Base-by-base conservation (phyloP, 2,797 vertebrate species). In the Fundulus diaphanus region DNA sequence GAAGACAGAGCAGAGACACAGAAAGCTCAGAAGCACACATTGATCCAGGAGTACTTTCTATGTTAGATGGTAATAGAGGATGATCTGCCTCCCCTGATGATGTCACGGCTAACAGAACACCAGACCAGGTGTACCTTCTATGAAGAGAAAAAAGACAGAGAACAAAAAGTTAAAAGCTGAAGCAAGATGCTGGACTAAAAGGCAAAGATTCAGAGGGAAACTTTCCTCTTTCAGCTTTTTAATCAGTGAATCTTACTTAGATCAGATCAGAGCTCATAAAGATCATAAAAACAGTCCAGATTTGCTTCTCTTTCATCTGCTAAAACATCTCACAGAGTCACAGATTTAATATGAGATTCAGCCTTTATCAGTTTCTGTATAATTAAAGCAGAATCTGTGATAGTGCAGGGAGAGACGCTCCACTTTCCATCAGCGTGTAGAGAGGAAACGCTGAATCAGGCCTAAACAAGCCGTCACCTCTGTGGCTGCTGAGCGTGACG, bases 401-500 rank as follows among this genome's bases (percentile, higher is more conserved):
- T 18, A 42, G 8, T n/a, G 35, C n/a, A 16, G 7, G 42, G 37
- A 29, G 65, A 44, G 29, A 8, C 18, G 1, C 27, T n/a, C 49
- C 24, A 5, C 48, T 5, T 49, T 15, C 16, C 6, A 52, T 52
- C 3, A 8, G 8, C 31, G 9, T 29, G 15, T 52, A 22, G 18
- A 42, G n/a, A 42, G 16, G 7, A 27, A 56, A 8, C 22, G 33
- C 27, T 37, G 29, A 57, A 65, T 11, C 68, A 52, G 44, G 29
- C 63, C 37, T 65, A 65, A 72, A 18, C 56, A 40, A n/a, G 67
- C 27, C 51, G 73, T 33, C 20, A 59, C 15, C 74, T 59, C 78
- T 2, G 57, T 70, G 70, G 16, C 35, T 69, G 44, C 6, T 27
- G 68, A 69, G 57, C 48, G 9, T 73, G 52, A 1, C 73, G 3